Evolutionary conservation across 1,140 invertebrate species (phyloP), one percentile per base, ranked within the genome.

Genomic region (Ceratosolen solmsi): DNA sequence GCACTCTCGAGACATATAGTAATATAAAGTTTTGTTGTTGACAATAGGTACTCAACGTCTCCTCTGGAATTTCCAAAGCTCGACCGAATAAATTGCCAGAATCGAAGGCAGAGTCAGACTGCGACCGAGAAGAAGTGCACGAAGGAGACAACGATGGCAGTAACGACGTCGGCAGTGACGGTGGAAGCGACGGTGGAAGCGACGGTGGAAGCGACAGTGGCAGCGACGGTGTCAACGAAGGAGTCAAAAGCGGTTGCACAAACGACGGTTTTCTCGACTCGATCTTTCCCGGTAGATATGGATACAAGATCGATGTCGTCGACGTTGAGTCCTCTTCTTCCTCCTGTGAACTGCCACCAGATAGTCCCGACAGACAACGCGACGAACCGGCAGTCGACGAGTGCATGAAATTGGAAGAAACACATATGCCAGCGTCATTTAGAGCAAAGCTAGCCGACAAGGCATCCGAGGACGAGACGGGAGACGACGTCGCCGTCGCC

Each of bases 391-490:
- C 38, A n/a, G 20, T 86, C 86, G 63, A 68, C 20, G 88, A 91
- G 86, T 84, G 91, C 90, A 87, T 92, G 90, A 91, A 92, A 92
- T 90, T 92, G 91, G 91, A 92, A 91, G 91, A 92, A 91, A 89
- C 90, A 89, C 90, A 91, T 91, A 77, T 92, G 89, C 78, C 91
- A 91, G 88, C 90, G 90, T 89, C 91, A 91, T 71, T 85, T 91
- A 84, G 88, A 92, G 83, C 90, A 92, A 86, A 90, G 87, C 83
- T 91, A 90, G 84, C 83, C 2, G n/a, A 54, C 20, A 51, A 36
- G 22, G 84, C 71, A 79, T 38, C 63, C 33, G 63, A 68, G 20
- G 22, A 38, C 22, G 22, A 38, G 51, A 51, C 60, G 75, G 60
- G 56, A 76, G 27, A 7, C 33, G 22, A 68, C 17, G 17, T 33